Evolutionary conservation across 2,888 invertebrate species (phyloP).

Genomic region (Trissoscelio sp.): DNA sequence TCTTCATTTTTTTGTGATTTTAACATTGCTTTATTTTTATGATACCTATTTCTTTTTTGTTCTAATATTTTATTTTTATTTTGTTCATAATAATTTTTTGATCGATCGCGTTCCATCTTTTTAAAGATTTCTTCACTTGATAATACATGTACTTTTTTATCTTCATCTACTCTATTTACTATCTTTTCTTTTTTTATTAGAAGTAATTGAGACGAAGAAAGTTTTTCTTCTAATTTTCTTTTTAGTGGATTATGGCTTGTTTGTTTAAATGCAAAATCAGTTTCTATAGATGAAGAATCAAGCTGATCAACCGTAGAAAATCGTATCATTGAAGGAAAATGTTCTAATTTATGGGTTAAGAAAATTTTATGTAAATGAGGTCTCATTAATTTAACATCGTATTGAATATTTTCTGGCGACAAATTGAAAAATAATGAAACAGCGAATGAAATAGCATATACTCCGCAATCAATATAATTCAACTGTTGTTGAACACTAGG

Average conservation of each 20-base stretch:
- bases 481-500: conserved; percentile 31
- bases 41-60: neutral
- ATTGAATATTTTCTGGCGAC: neutral
- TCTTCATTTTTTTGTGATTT: neutral
- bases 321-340: conserved; percentile 24
- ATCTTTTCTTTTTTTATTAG: too few relatives aligned
- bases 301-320: too few relatives aligned
- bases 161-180: too few relatives aligned
- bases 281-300: too few relatives aligned
- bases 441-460: conserved; percentile 33
- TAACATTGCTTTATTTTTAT: too few relatives aligned
- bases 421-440: conserved; percentile 23
- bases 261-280: too few relatives aligned
- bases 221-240: too few relatives aligned
- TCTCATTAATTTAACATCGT: conserved; percentile 10
- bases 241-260: too few relatives aligned
- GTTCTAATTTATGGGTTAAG: neutral
- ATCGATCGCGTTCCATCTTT: neutral
- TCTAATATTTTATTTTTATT: neutral
- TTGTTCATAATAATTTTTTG: neutral
- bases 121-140: too few relatives aligned
- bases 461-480: conserved; percentile 43
- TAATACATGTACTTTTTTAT: too few relatives aligned
- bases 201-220: too few relatives aligned
- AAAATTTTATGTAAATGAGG: conserved; percentile 40